Evolutionary conservation across 2,888 invertebrate genomes (phyloP), one percentile per base, ranked within the genome.

Genomic region (Hyposoter didymator): DNA sequence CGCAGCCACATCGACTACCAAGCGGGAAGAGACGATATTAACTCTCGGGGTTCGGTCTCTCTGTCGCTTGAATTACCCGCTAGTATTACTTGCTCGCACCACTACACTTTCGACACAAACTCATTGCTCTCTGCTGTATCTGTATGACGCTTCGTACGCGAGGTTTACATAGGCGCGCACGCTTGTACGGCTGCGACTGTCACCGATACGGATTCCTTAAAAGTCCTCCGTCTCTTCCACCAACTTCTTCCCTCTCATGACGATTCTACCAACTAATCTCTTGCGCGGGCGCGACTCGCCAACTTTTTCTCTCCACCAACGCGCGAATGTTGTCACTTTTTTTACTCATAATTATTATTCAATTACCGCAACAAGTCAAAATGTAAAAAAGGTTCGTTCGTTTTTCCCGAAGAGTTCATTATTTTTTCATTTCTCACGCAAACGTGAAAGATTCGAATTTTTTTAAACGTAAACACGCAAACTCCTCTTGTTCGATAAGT

Each of bases 151-250:
- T 69, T 82, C 69, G 39, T 64, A 81, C 73, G 72, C 70, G 72
- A 64, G 76, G 66, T 82, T 84, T 72, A 84, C 83, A 78, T 85
- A 87, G 86, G 84, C 80, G 66, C 62, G 78, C 66, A 62, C 59
- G 43, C 22, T 90, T 89, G 88, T 92, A 91, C 76, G 92, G 92
- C 89, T 92, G 90, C 92, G 88, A 88, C 90, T 90, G 87, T 86
- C 82, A 92, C 88, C 89, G 90, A 92, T 92, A 92, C 91, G 91
- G 91, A 92, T 92, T 91, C 92, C 91, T 89, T 90, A 90, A 87
- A 92, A 92, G 89, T 89, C 78, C 39, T 62, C 74, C 28, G 55
- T 73, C 49, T 64, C 82, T 28, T 59, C 59, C 59, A 28, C 28
- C 59, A 59, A 59, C 28, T 59, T 59, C 28, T 59, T 59, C 59